Conservation (phyloP, 2,797 vertebrate genomes). For the Columba guinea region DNA sequence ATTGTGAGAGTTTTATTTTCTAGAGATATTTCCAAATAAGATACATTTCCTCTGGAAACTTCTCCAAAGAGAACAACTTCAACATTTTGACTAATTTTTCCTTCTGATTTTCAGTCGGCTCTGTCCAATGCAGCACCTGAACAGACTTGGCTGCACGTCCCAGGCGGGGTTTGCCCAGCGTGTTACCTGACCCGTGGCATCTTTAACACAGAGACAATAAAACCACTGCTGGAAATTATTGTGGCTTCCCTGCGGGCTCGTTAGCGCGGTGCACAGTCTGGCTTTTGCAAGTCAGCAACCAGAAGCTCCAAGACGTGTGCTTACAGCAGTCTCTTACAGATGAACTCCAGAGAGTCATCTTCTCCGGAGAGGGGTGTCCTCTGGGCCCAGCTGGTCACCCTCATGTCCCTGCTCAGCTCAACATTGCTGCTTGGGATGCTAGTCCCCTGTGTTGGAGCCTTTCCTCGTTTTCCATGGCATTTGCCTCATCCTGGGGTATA, state of each 20-base stretch:
- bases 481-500: background rate
- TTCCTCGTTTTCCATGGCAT: fast-evolving
- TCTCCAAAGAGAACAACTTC: background rate
- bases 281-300: background rate
- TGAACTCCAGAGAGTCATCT: background rate
- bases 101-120: background rate
- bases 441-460: fast-evolving
- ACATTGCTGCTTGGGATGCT: fast-evolving
- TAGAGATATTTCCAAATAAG: background rate
- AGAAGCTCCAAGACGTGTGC: fast-evolving
- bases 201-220: background rate
- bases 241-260: background rate
- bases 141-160: background rate
- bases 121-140: background rate
- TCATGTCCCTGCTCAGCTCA: fast-evolving
- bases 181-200: background rate
- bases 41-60: background rate
- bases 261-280: fast-evolving
- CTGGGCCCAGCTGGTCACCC: fast-evolving
- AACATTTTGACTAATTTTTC: background rate
- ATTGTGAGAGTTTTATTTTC: background rate
- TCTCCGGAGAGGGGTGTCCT: background rate
- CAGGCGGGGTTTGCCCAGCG: fast-evolving
- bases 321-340: background rate
- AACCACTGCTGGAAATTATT: background rate